phyloP scores from a whole-genome alignment of 2,113 vertebrate genomes.

The Toxostoma redivivum region DNA sequence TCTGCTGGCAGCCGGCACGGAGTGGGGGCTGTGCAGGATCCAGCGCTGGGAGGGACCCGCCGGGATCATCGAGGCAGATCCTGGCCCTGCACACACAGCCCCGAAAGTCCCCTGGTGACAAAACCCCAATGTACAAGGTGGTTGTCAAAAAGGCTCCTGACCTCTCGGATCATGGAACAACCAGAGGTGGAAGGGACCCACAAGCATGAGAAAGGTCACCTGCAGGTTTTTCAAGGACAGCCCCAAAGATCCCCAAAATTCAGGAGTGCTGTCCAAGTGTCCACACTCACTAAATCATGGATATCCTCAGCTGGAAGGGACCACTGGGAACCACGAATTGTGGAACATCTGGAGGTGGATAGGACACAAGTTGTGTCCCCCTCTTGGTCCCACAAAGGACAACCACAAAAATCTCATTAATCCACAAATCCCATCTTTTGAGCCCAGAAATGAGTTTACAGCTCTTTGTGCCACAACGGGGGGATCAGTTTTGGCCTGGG shows the following conservation, averaged over 20 bases:
- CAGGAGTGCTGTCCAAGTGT: too few species aligned
- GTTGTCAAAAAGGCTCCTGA: neutral
- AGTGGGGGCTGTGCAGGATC: accelerated
- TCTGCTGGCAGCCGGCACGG: accelerated
- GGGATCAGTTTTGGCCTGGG: too few species aligned
- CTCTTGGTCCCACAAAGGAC: accelerated
- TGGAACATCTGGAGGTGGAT: neutral
- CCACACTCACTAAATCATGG: too few species aligned
- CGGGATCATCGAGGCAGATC: accelerated
- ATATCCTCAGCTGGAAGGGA: neutral
- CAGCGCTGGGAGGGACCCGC: accelerated
- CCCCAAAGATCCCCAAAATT: neutral
- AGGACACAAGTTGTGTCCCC: too few species aligned
- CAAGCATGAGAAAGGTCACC: neutral
- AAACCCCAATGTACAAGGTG: accelerated
- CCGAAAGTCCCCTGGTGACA: neutral
- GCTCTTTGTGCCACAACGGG: too few species aligned
- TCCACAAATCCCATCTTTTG: accelerated
- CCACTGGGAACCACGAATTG: neutral
- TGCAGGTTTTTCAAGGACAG: neutral
- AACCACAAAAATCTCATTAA: neutral
- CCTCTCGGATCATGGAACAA: accelerated
- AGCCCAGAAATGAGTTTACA: neutral
- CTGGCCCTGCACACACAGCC: neutral
- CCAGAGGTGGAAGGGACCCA: accelerated